These are phyloP conservation scores for Danaus plexippus DNA, from an alignment of 1,140 invertebrate genomes.

Conservation along the genomic window DNA sequence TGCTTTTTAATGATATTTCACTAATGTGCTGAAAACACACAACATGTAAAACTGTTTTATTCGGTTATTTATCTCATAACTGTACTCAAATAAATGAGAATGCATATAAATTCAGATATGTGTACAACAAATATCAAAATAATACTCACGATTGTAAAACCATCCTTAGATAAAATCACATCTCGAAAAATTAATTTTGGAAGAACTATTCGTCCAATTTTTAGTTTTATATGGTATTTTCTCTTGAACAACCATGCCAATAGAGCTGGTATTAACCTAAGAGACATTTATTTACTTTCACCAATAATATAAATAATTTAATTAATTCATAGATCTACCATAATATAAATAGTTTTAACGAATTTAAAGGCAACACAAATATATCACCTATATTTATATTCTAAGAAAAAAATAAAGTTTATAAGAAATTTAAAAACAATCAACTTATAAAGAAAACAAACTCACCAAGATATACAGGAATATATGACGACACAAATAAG, in stretches of 20 bases:
- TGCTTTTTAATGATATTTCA: conserved; percentile 88
- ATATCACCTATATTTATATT: background rate
- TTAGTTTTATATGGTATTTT: conserved; percentile 77
- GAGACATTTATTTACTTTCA: conserved; percentile 25
- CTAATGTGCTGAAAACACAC: conserved; percentile 81
- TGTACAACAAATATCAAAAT: background rate
- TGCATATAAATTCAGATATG: conserved; percentile 5
- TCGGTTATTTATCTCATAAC: background rate
- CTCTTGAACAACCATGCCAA: conserved; percentile 79
- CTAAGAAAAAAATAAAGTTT: too few relatives aligned
- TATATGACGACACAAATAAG: conserved; percentile 53
- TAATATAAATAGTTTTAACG: too few relatives aligned
- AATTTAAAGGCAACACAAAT: too few relatives aligned
- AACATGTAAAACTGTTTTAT: background rate
- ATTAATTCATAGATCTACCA: too few relatives aligned
- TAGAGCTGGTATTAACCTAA: conserved; percentile 77
- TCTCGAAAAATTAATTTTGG: conserved; percentile 79
- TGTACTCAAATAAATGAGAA: background rate
- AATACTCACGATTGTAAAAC: conserved; percentile 77
- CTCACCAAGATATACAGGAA: conserved; percentile 66
- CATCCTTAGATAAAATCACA: conserved; percentile 78
- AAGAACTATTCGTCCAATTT: conserved; percentile 78
- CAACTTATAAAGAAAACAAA: conserved; percentile 6
- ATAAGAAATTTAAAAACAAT: too few relatives aligned
- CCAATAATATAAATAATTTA: too few relatives aligned